Conservation (phyloP, 2,113 vertebrate genomes). For the Peromyscus polionotus region DNA sequence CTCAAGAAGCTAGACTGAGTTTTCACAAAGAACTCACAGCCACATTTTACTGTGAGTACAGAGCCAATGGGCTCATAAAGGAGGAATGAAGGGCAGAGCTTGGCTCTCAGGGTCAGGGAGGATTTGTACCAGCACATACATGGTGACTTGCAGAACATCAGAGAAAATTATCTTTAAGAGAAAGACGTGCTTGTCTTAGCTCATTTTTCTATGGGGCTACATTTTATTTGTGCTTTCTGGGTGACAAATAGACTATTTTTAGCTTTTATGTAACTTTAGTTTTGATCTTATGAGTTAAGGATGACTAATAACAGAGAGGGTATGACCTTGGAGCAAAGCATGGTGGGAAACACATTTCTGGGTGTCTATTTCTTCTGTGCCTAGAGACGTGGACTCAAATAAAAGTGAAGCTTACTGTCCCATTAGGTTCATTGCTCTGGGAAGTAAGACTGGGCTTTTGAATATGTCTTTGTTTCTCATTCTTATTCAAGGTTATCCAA, state of each 20-base stretch:
- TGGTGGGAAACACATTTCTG: conserved; percentile 70
- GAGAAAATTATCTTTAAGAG: conserved; percentile 50
- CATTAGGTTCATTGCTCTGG: conserved; percentile 48
- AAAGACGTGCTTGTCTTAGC: conserved; percentile 43
- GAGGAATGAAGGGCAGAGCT: conserved; percentile 43
- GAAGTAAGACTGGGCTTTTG: conserved; percentile 63
- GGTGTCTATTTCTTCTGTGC: conserved; percentile 59
- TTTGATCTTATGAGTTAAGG: conserved; percentile 69
- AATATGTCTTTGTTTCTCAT: conserved; percentile 70
- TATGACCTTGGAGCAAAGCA: conserved; percentile 54
- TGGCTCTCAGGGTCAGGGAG: conserved; percentile 41
- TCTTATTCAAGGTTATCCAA: conserved; percentile 76
- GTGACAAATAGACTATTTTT: conserved; percentile 77
- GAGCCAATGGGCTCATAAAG: neutral
- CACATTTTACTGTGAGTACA: neutral
- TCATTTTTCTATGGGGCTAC: conserved; percentile 56
- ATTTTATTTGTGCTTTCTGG: conserved; percentile 71
- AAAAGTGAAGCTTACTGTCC: conserved; percentile 61
- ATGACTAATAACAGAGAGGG: conserved; percentile 62
- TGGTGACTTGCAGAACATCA: conserved; percentile 45
- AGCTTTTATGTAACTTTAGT: conserved; percentile 63
- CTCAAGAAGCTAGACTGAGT: neutral
- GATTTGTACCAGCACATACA: conserved; percentile 73
- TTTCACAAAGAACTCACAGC: neutral
- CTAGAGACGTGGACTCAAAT: conserved; percentile 65